Base-by-base conservation (phyloP, 1,140 invertebrate genomes). In the Brachionus rubens region DNA sequence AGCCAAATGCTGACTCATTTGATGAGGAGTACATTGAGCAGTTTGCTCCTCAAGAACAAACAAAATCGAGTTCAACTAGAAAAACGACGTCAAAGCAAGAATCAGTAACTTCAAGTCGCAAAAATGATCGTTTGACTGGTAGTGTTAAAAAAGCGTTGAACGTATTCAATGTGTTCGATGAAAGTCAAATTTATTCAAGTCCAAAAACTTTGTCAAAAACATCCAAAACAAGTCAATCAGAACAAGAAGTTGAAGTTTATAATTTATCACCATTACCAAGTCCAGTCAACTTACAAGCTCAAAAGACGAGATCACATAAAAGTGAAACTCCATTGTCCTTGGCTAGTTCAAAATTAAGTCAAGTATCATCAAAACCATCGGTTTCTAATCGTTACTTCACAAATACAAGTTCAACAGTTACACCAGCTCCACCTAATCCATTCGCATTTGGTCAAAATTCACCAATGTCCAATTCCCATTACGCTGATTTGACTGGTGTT, bases 1-100 rank as follows among this genome's bases (percentile, higher is more conserved):
- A 65, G 36, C 14, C 3, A 10, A 65, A 43, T 65, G 33, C 19
- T 4, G 59, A 65, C 19, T 65, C 59, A 21, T 65, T 65, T 65
- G 59, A 65, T n/a, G 59, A 65, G 30, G 59, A 65, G 43, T 65
- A 65, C 21, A 65, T 65, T 19, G 12, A 65, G 10, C 59, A 65
- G 3, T 65, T 65, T 28, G 59, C 59, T 9, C 59, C 59, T 0
- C 36, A 26, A 10, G 54, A 59, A 2, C 10, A 33, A 9, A 36
- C 54, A 33, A 16, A 19, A n/a, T 59, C 54, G 12, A 9, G 9
- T 5, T 36, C 33, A n/a, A n/a, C n/a, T 3, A 59, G 54, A 59
- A 59, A 59, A 36, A 33, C 30, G 9, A n/a, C 5, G 9, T 59
- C 54, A 28, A 59, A 30, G 19, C 54, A 59, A 21, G 54, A 59